Percentiles rank a stretch among this genome's conserved stretches.
phyloP scores from a whole-genome alignment of 2,888 invertebrate genomes.

The Rhagonycha lutea region DNA sequence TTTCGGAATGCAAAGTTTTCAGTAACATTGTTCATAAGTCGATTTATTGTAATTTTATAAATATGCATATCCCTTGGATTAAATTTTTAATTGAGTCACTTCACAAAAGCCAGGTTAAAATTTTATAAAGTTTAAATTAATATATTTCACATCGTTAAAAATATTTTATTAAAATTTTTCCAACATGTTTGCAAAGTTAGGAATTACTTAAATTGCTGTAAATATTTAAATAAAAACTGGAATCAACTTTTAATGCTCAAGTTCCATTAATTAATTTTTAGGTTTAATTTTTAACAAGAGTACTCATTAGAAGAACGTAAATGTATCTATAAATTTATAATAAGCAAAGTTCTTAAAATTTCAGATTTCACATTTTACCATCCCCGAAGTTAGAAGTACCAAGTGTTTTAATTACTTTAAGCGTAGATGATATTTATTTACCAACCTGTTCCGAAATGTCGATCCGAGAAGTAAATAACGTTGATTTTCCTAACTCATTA shows the following conservation, averaged over 20 bases:
- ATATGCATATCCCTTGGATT: not conserved
- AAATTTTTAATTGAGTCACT: not conserved
- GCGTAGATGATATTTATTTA: constrained; percentile 16
- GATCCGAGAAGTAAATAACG: constrained; percentile 9
- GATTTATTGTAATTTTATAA: constrained; percentile 6
- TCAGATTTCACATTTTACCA: constrained; percentile 22
- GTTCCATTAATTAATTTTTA: not conserved
- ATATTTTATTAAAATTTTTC: not conserved
- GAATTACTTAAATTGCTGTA: not conserved
- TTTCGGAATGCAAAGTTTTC: constrained; percentile 11
- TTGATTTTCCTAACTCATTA: constrained; percentile 25
- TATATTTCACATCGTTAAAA: too few species aligned
- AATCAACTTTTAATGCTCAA: not conserved
- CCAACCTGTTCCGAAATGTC: constrained; percentile 15
- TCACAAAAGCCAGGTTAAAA: not conserved
- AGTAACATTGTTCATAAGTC: constrained; percentile 3
- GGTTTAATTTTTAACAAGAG: constrained; percentile 21
- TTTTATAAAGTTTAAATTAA: not conserved
- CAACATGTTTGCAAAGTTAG: not conserved
- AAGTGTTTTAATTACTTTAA: constrained; percentile 25
- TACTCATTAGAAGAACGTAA: constrained; percentile 18
- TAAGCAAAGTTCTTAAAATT: constrained; percentile 23
- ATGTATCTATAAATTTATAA: constrained; percentile 20
- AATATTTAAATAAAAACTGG: not conserved
- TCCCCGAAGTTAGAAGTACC: constrained; percentile 11